A percentile compares a stretch with the other conserved stretches of the same genome.
phyloP scores from a whole-genome alignment of 2,113 vertebrate genomes.

The Thermophis baileyi region DNA sequence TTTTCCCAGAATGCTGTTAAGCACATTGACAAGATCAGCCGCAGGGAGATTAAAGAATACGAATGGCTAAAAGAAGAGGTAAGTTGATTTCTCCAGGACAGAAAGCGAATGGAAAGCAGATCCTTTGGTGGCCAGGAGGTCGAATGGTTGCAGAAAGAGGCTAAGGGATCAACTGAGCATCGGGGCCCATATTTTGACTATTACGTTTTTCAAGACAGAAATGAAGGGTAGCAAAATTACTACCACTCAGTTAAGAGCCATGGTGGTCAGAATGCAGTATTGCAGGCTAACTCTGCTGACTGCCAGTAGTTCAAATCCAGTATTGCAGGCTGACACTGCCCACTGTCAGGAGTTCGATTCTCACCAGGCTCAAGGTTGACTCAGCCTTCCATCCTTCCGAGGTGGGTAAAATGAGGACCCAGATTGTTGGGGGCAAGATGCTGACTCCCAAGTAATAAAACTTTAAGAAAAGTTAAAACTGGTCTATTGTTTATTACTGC shows the following conservation, averaged over 20 bases:
- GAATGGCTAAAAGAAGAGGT: constrained; percentile 79
- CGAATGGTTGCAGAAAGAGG: too few species aligned
- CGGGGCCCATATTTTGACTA: neutral
- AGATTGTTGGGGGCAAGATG: neutral
- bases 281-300: neutral
- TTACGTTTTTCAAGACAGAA: neutral
- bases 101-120: neutral
- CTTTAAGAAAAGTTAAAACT: too few species aligned
- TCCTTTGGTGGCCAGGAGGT: neutral
- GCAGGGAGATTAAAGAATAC: constrained; percentile 72
- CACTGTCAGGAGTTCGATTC: too few species aligned
- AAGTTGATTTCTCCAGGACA: constrained; percentile 12
- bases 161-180: neutral
- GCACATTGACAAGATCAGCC: constrained; percentile 64
- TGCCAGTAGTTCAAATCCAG: neutral
- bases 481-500: too few species aligned
- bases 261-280: neutral
- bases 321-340: too few species aligned
- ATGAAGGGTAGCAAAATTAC: too few species aligned
- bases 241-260: neutral
- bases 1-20: constrained; percentile 69
- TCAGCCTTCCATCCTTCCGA: neutral
- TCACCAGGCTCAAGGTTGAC: neutral
- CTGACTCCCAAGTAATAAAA: too few species aligned
- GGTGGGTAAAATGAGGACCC: neutral